Percentiles rank a stretch among this genome's conserved stretches.
Evolutionary conservation across 1,140 invertebrate species (phyloP).

Genomic region (Diplogasteroides magnus): DNA sequence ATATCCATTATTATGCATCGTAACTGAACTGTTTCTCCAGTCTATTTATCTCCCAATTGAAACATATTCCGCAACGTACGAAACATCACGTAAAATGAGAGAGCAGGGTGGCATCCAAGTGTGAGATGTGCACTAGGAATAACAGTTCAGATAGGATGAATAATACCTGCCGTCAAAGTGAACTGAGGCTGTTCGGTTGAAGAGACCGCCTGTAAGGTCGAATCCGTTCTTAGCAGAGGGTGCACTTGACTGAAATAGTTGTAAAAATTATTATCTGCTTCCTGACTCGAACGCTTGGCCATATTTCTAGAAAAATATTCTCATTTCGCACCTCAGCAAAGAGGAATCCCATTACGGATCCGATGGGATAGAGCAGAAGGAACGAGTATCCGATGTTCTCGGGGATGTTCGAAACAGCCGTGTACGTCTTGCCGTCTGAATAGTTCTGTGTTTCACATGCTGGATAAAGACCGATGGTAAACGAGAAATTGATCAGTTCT

Average conservation of each 20-base stretch:
- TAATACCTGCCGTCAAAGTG: conserved; percentile 35
- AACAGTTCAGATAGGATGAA: too few relatives aligned
- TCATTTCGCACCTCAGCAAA: conserved; percentile 74
- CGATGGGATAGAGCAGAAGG: conserved; percentile 73
- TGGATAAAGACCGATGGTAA: too few relatives aligned
- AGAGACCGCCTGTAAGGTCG: conserved; percentile 37
- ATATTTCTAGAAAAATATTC: not conserved
- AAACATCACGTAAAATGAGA: too few relatives aligned
- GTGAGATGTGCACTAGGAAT: too few relatives aligned
- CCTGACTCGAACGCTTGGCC: not conserved
- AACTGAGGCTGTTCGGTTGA: conserved; percentile 34
- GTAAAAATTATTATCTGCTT: not conserved
- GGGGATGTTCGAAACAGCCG: conserved; percentile 70
- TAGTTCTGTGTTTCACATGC: not conserved
- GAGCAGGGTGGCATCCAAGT: too few relatives aligned
- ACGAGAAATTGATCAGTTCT: too few relatives aligned
- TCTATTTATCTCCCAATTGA: too few relatives aligned
- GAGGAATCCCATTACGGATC: conserved; percentile 78
- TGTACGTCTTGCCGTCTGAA: conserved; percentile 78
- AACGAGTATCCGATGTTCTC: conserved; percentile 70
- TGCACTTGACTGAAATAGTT: conserved; percentile 9
- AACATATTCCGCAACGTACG: too few relatives aligned
- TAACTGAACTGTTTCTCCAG: too few relatives aligned
- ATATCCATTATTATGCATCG: too few relatives aligned
- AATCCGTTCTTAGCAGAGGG: conserved; percentile 31